Evolutionary conservation across 2,888 invertebrate genomes (phyloP), one percentile per base, ranked within the genome.

Genomic region (Isoperla grammatica): DNA sequence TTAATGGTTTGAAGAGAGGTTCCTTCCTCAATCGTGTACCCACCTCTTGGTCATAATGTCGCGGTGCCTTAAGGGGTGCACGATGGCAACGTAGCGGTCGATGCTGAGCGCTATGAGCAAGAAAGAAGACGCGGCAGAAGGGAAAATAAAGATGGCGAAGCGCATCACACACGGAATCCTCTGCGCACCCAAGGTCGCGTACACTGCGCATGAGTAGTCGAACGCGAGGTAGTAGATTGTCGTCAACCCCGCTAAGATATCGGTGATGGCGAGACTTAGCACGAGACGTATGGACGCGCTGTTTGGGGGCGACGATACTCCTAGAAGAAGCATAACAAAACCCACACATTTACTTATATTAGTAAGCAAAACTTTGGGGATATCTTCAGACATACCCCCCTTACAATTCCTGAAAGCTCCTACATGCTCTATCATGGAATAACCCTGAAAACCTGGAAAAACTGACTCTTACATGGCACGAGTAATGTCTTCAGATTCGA

Each of bases 81-180:
- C 59, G 39, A 64, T 58, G n/a, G 64, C 64, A 22, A 61, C 45
- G 56, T 64, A 64, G 1, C 64, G 42, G 45, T 64, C 64, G 8
- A 62, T 37, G 13, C 61, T 60, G 37, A 64, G 60, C 17, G 49
- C 56, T 15, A 58, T 43, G 35, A 63, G 42, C 37, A 57, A 55
- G 49, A 50, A 58, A 15, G 50, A 57, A 2, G 63, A 63, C 4
- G 56, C 56, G 9, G 46, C 35, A 20, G 57, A 55, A 12, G 63
- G 35, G 20, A 29, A 35, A 22, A 55, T 57, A 40, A 57, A 56
- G 29, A 56, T 22, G 12, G 42, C 53, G 59, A 63, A 62, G 19
- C 60, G 55, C 2, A 43, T 29, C 42, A 61, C 11, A 39, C 64
- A 64, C 15, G 46, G 40, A 29, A 13, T 22, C 29, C 29, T 40